Conservation (phyloP, 2,888 invertebrate species). For the Caenorhabditis uteleia region DNA sequence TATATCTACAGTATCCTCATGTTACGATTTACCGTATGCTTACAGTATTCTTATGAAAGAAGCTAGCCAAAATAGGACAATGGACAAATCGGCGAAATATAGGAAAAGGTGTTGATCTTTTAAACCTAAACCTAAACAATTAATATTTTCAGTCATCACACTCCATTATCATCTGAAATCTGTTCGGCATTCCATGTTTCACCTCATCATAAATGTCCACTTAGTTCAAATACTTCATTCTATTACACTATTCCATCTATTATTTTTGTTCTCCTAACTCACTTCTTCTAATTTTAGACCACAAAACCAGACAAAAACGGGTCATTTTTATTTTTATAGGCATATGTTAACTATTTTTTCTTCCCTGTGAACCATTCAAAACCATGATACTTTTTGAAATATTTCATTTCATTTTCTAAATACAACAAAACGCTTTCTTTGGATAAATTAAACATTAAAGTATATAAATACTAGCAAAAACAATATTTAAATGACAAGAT, state of each 20-base stretch:
- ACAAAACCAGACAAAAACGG: no score
- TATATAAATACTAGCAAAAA: neutral
- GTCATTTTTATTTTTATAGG: no score
- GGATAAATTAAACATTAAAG: neutral
- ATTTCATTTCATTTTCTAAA: neutral
- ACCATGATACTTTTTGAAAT: no score
- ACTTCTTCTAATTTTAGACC: no score
- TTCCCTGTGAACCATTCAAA: no score
- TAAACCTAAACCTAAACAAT: no score
- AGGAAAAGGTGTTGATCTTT: neutral
- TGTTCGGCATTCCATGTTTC: conserved; percentile 48
- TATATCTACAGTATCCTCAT: conserved; percentile 55
- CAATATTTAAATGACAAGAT: neutral
- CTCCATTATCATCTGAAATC: conserved; percentile 30
- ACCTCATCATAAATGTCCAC: conserved; percentile 39
- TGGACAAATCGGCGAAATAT: neutral
- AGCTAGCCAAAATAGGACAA: conserved; percentile 19
- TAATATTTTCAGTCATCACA: neutral
- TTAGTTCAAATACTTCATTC: conserved; percentile 11
- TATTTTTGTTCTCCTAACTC: no score
- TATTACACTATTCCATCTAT: conserved; percentile 6
- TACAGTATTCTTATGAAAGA: conserved; percentile 36
- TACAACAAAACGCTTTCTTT: neutral
- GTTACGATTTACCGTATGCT: conserved; percentile 61
- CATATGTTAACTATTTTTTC: no score